Evolutionary conservation across 2,888 invertebrate genomes (phyloP), one percentile per base, ranked within the genome.

Genomic region (Caenorhabditis sp.): DNA sequence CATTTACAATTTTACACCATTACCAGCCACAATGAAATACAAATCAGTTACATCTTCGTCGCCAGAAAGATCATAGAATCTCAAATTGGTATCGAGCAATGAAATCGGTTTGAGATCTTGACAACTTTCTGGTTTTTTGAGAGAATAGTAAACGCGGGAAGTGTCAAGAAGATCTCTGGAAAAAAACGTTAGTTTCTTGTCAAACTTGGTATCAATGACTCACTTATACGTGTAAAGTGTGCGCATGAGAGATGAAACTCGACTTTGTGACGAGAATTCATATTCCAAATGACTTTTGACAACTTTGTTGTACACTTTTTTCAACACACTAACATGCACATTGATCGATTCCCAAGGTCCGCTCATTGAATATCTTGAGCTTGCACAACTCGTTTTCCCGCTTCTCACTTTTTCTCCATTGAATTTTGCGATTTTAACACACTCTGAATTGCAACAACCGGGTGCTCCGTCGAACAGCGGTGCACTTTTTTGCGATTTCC

Each of bases 381-480:
- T 21, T 23, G 21, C 21, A 21, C 21, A 17, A 8, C 3, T 23
- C 4, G 50, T 21, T 17, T 53, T 61, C 24, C 62, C 65, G 14
- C 58, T 58, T 49, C 70, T 53, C 12, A 65, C 12, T 27, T 66
- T 65, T 0, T 58, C 62, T 2, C 70, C 70, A 19, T 62, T 53
- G 12, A 26, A 26, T 51, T 51, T 51, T 6, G 65, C 70, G 8
- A 50, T 23, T 14, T 58, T 5, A 5, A 70, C 65, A 65, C 70
- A 70, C 10, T 17, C 26, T 19, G 36, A 58, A 23, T 65, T 62
- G 21, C 70, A 70, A 21, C 70, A 70, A 17, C 70, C 70, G 0
- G 70, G 70, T 1, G 70, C 65, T 5, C 70, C 70, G 21, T 70
- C 70, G 62, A 70, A 70, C 0, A 66, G 49, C 0, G 62, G 50